These are phyloP conservation scores for Phenganax stokvisi DNA, from an alignment of 92 coral and sea anemone genomes.

Conservation along the genomic window DNA sequence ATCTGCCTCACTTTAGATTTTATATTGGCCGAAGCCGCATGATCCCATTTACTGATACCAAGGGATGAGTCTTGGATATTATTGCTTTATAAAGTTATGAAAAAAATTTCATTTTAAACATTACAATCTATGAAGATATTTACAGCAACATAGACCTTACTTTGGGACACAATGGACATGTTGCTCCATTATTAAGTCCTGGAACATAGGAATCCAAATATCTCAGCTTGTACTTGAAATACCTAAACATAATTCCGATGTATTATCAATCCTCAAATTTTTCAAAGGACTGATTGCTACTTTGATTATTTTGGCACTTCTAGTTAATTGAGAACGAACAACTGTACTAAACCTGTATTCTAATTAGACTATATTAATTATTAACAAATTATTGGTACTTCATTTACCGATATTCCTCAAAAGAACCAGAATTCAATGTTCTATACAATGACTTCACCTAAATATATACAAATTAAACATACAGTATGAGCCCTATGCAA, in stretches of 20 bases:
- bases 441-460: conserved; percentile 46
- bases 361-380: background rate
- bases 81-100: background rate
- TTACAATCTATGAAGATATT: background rate
- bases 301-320: too few species aligned
- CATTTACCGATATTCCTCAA: conserved; percentile 57
- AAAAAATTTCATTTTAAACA: background rate
- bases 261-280: background rate
- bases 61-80: too few species aligned
- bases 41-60: too few species aligned
- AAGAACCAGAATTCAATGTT: conserved; percentile 51
- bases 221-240: conserved; percentile 49
- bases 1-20: background rate
- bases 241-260: conserved; percentile 13
- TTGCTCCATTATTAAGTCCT: conserved; percentile 52
- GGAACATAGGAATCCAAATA: conserved; percentile 37
- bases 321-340: too few species aligned
- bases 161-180: conserved; percentile 55
- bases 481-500: too few species aligned
- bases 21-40: too few species aligned
- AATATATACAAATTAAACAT: background rate
- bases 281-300: too few species aligned
- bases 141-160: conserved; percentile 25
- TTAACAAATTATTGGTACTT: conserved; percentile 7
- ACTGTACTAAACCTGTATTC: too few species aligned